A percentile compares a stretch with the other conserved stretches of the same genome.
Evolutionary conservation across 2,888 invertebrate species (phyloP).

Genomic region (Hydrotaea diabolus): DNA sequence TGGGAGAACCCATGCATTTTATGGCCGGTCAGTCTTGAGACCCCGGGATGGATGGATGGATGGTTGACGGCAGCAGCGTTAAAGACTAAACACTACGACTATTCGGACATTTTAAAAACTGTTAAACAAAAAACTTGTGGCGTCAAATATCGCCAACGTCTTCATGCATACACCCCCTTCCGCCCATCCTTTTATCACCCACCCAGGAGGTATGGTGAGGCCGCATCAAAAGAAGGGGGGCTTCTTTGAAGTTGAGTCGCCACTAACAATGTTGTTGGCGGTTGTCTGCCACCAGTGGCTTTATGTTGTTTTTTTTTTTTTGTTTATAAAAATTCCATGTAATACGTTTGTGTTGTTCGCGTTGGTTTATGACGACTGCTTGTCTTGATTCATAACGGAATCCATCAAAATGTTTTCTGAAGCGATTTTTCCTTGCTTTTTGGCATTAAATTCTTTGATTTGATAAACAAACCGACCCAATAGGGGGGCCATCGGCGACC

Average conservation of each 20-base stretch:
- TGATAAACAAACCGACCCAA: conserved; percentile 37
- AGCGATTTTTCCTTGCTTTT: background rate
- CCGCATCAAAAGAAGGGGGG: background rate
- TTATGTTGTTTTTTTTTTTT: too few relatives aligned
- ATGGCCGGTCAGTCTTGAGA: conserved; percentile 45
- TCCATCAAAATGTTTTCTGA: conserved; percentile 32
- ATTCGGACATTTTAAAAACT: background rate
- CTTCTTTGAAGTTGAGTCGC: background rate
- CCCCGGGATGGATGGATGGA: conserved; percentile 17
- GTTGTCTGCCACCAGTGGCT: background rate
- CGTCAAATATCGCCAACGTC: conserved; percentile 11
- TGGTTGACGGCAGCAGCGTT: conserved; percentile 38
- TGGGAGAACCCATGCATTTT: conserved; percentile 39
- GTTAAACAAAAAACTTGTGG: background rate
- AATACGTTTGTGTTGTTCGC: background rate
- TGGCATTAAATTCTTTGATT: conserved; percentile 29
- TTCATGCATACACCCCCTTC: background rate
- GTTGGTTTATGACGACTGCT: background rate
- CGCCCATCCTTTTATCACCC: background rate
- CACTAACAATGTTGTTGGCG: background rate
- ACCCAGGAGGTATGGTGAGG: background rate
- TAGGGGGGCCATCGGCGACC: background rate
- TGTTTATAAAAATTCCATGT: conserved; percentile 11
- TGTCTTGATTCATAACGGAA: conserved; percentile 20
- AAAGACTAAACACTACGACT: conserved; percentile 26